Evolutionary conservation across 2,888 invertebrate genomes (phyloP), one percentile per base, ranked within the genome.

Genomic region (Meganola albula): DNA sequence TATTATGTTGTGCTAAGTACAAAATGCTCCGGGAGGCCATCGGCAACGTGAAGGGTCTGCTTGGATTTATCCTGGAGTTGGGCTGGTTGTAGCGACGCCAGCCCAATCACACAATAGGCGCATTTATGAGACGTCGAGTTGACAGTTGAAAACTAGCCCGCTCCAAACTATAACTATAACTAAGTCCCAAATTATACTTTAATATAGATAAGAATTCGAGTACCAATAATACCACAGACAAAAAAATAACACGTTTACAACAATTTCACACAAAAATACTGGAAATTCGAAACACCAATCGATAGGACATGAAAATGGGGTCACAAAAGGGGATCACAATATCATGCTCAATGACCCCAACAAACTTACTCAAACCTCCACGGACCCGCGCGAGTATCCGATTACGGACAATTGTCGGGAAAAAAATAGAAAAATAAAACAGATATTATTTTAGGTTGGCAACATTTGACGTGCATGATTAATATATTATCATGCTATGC

Each of bases 281-380:
- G 46, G 37, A 36, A 22, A 43, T 33, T 48, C 34, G 45, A 47
- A 47, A 37, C 43, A 49, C 36, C 47, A 43, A 43, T 32, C 24
- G 24, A 34, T 35, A 30, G 40, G 33, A 37, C 44, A 45, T 46
- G 46, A 49, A 40, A 38, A 34, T 44, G 47, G 35, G 35, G 41
- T n/a, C n/a, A 22, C 27, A 24, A 34, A 37, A 38, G 34, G 42
- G 37, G 37, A 52, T 47, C 48, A 53, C 56, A 61, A 55, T 53
- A 33, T 54, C 70, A 74, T 73, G 72, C 69, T 58, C 48, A 45
- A 43, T 44, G 53, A 50, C 37, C 48, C 42, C 45, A 40, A 43
- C 61, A 64, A 63, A 85, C 85, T 85, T 85, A 85, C 85, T 85
- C 58, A 85, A 63, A 76, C 85, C 85, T 85, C 85, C 85, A 84